Conservation (phyloP, 1,140 invertebrate species). For the Eumeta japonica region DNA sequence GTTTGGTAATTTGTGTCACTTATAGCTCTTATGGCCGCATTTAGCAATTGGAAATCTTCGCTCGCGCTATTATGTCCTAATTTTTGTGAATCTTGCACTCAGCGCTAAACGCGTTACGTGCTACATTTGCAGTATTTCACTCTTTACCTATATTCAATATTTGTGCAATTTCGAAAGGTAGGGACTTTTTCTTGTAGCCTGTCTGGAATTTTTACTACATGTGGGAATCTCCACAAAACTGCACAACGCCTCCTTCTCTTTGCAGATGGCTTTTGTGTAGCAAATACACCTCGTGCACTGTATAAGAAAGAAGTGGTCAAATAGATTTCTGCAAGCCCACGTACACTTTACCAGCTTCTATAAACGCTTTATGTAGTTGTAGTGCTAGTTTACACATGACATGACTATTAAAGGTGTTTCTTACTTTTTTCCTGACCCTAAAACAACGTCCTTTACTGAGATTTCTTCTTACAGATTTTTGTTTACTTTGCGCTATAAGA, state of each 20-base stretch:
- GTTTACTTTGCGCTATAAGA: conserved; percentile 12
- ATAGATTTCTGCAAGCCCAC: conserved; percentile 10
- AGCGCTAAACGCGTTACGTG: conserved; percentile 5
- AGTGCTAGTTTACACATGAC: conserved; percentile 16
- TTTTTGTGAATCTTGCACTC: conserved; percentile 10
- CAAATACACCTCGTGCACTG: too few relatives aligned
- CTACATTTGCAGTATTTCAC: not conserved
- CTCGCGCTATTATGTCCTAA: conserved; percentile 18
- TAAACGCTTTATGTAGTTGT: conserved; percentile 4
- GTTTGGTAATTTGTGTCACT: not conserved
- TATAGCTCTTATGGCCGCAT: conserved; percentile 2
- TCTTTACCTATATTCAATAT: too few relatives aligned
- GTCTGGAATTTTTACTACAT: conserved; percentile 5
- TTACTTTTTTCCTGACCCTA: conserved; percentile 13
- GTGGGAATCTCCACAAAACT: conserved; percentile 10
- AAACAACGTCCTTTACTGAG: conserved; percentile 4
- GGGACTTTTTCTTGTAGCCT: not conserved
- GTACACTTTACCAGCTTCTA: conserved; percentile 9
- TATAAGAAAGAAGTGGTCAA: conserved; percentile 11
- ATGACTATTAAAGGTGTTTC: conserved; percentile 16
- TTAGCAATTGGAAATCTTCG: conserved; percentile 15
- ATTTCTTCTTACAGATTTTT: conserved; percentile 10
- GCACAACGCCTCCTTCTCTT: conserved; percentile 6
- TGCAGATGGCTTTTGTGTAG: conserved; percentile 10
- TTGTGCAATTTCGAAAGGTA: conserved; percentile 9